phyloP scores from a whole-genome alignment of 2,113 vertebrate genomes.

The Oryzias curvinotus region DNA sequence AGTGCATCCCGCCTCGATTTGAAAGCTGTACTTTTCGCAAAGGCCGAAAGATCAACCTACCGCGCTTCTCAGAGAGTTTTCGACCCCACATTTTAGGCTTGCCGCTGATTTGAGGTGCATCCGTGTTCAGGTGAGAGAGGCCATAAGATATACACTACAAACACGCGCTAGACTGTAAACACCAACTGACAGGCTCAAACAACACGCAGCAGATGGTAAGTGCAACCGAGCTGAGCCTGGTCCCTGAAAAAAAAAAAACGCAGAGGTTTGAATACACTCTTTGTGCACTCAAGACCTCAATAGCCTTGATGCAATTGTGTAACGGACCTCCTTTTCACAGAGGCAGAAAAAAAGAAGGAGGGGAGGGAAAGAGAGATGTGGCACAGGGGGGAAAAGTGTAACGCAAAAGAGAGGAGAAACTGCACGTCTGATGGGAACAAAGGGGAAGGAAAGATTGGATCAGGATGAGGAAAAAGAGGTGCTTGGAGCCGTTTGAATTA shows the following conservation, averaged over 20 bases:
- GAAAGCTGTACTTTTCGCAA: background rate
- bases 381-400: slow-evolving; percentile 19
- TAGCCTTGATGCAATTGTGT: slow-evolving; percentile 54
- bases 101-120: slow-evolving; percentile 32
- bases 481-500: background rate
- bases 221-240: slow-evolving; percentile 31
- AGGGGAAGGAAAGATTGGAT: background rate
- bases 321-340: slow-evolving; percentile 54
- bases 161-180: slow-evolving; percentile 28
- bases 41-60: background rate
- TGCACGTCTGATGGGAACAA: background rate
- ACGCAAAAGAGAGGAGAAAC: slow-evolving; percentile 8
- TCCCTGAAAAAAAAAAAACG: slow-evolving; percentile 59
- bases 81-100: slow-evolving; percentile 19
- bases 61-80: slow-evolving; percentile 34
- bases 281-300: slow-evolving; percentile 55
- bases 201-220: slow-evolving; percentile 49
- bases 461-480: background rate
- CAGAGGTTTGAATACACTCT: slow-evolving; percentile 59
- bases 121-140: slow-evolving; percentile 36
- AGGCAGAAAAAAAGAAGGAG: background rate
- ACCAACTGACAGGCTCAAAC: slow-evolving; percentile 3
- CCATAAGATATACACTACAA: slow-evolving; percentile 8
- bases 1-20: slow-evolving; percentile 14
- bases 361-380: slow-evolving; percentile 3